Evolutionary conservation across 2,888 invertebrate species (phyloP).

Genomic region (Sabatieria punctata): DNA sequence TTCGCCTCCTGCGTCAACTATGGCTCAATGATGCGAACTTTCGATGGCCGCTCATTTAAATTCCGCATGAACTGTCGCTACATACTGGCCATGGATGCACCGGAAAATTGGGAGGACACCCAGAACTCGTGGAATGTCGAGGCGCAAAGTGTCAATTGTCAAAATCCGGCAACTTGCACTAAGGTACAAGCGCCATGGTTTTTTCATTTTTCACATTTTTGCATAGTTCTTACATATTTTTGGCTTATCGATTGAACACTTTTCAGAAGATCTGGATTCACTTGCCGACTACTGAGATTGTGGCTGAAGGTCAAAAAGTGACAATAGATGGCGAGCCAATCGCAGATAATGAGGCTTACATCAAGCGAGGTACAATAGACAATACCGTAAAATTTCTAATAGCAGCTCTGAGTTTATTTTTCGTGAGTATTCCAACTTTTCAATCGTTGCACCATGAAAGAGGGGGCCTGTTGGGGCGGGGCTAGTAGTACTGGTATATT

Average conservation of each 20-base stretch:
- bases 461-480: neutral
- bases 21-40: slow-evolving; percentile 4
- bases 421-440: neutral
- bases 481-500: no score
- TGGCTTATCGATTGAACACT: no score
- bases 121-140: slow-evolving; percentile 2
- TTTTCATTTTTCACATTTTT: no score
- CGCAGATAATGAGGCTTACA: neutral
- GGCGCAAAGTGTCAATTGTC: slow-evolving; percentile 3
- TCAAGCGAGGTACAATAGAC: neutral
- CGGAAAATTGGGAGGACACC: neutral
- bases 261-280: neutral
- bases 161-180: neutral
- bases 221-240: no score
- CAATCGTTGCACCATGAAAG: slow-evolving; percentile 2
- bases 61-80: slow-evolving; percentile 4
- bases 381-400: no score
- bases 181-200: no score
- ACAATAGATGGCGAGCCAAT: neutral
- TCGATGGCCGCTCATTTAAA: slow-evolving; percentile 6
- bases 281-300: neutral
- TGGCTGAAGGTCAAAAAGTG: neutral
- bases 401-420: no score
- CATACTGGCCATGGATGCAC: slow-evolving; percentile 6
- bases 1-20: slow-evolving; percentile 5